These are phyloP conservation scores for Allobates femoralis DNA, from an alignment of 2,797 vertebrate species.

Conservation along the genomic window DNA sequence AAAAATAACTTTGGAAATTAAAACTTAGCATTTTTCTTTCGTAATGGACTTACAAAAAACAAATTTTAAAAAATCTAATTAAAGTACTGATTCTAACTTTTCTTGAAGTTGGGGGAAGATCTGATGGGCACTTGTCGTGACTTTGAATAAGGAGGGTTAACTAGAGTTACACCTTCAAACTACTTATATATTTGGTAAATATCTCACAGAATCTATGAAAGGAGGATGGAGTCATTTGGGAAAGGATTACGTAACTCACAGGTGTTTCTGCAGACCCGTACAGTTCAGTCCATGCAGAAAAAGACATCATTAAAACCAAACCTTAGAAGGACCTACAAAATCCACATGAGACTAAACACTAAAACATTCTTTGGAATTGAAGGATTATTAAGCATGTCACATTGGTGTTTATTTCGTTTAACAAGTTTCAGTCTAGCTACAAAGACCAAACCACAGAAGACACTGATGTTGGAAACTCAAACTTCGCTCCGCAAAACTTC, in stretches of 20 bases:
- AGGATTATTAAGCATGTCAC: slow-evolving; percentile 58
- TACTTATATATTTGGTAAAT: slow-evolving; percentile 50
- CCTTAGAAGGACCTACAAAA: slow-evolving; percentile 58
- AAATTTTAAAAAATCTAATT: slow-evolving; percentile 5
- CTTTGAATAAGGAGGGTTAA: slow-evolving; percentile 36
- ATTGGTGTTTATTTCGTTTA: slow-evolving; percentile 51
- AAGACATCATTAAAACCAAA: slow-evolving; percentile 64
- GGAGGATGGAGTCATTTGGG: slow-evolving; percentile 58
- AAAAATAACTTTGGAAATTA: slow-evolving; percentile 19
- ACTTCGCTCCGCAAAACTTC: neutral
- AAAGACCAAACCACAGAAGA: slow-evolving; percentile 35
- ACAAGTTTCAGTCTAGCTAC: slow-evolving; percentile 35
- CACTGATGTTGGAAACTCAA: slow-evolving; percentile 17
- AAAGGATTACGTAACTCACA: slow-evolving; percentile 63
- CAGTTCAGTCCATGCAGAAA: slow-evolving; percentile 61
- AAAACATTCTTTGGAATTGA: slow-evolving; percentile 55
- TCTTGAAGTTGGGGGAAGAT: slow-evolving; percentile 1
- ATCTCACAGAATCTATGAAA: slow-evolving; percentile 43
- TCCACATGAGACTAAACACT: slow-evolving; percentile 61
- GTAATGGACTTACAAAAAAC: slow-evolving; percentile 12
- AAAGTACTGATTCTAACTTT: neutral
- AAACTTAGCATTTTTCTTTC: slow-evolving; percentile 24
- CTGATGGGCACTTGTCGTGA: slow-evolving; percentile 31
- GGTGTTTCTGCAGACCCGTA: slow-evolving; percentile 61
- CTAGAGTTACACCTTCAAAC: slow-evolving; percentile 39